A percentile compares a stretch with the other conserved stretches of the same genome.
Evolutionary conservation across 2,797 vertebrate genomes (phyloP).

Genomic region (Todus mexicanus): DNA sequence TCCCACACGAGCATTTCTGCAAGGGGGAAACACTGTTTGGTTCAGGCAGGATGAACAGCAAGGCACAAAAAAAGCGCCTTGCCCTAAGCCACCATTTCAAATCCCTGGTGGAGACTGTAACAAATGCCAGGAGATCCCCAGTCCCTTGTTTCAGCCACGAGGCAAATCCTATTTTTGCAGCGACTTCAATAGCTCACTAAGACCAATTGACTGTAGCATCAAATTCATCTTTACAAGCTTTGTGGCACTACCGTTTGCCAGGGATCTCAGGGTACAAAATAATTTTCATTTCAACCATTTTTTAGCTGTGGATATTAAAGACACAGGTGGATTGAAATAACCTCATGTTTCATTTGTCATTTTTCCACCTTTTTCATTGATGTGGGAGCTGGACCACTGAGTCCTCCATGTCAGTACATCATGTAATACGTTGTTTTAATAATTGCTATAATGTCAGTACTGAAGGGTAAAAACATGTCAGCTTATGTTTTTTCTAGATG

Average conservation of each 20-base stretch:
- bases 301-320: not conserved
- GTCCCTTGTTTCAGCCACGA: not conserved
- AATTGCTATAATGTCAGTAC: not conserved
- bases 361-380: not conserved
- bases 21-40: not conserved
- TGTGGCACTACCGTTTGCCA: not conserved
- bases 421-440: not conserved
- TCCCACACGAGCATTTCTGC: not conserved
- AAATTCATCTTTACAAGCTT: not conserved
- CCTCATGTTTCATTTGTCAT: not conserved
- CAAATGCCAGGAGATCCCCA: not conserved
- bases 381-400: not conserved
- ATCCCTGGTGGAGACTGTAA: not conserved
- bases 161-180: not conserved
- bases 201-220: not conserved
- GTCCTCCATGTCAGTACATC: not conserved
- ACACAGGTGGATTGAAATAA: not conserved
- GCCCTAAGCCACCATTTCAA: not conserved
- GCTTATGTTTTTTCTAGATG: not conserved
- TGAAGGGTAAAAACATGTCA: not conserved
- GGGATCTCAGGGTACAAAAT: not conserved
- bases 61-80: not conserved
- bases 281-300: not conserved
- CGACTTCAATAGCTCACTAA: not conserved
- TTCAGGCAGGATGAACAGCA: not conserved